These are phyloP conservation scores for Siphonodentalium dalli DNA, from an alignment of 2,888 invertebrate genomes.

Conservation along the genomic window DNA sequence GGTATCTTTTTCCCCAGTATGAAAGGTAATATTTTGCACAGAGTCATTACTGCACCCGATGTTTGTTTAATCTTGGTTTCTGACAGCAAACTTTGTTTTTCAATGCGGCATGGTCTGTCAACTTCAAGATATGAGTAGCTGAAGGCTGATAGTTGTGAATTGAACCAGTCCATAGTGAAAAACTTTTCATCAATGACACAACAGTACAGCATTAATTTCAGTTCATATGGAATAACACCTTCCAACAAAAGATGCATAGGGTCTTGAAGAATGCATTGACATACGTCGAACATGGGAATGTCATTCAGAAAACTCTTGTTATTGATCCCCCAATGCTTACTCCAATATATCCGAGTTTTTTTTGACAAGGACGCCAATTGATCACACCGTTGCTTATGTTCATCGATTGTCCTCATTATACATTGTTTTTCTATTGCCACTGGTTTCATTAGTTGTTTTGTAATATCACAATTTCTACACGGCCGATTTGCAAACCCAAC, in stretches of 20 bases:
- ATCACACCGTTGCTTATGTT: constrained; percentile 18
- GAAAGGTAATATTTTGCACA: constrained; percentile 11
- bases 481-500: constrained; percentile 17
- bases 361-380: neutral
- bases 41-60: constrained; percentile 7
- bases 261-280: constrained; percentile 22
- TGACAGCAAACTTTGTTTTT: constrained; percentile 2
- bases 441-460: neutral
- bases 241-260: constrained; percentile 25
- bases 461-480: constrained; percentile 20
- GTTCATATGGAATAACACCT: constrained; percentile 2
- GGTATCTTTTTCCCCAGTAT: constrained; percentile 17
- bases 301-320: constrained; percentile 1
- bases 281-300: constrained; percentile 13
- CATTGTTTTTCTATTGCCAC: neutral
- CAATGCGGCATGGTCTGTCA: constrained; percentile 12
- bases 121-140: neutral
- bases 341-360: constrained; percentile 8
- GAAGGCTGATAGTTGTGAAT: constrained; percentile 2
- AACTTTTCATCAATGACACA: neutral
- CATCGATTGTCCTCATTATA: constrained; percentile 2
- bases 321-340: constrained; percentile 17
- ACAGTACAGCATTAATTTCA: constrained; percentile 1
- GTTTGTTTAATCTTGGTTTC: constrained; percentile 10
- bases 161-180: neutral